These are phyloP conservation scores for Chrysodeixis includens DNA, from an alignment of 2,888 invertebrate species.

Conservation along the genomic window DNA sequence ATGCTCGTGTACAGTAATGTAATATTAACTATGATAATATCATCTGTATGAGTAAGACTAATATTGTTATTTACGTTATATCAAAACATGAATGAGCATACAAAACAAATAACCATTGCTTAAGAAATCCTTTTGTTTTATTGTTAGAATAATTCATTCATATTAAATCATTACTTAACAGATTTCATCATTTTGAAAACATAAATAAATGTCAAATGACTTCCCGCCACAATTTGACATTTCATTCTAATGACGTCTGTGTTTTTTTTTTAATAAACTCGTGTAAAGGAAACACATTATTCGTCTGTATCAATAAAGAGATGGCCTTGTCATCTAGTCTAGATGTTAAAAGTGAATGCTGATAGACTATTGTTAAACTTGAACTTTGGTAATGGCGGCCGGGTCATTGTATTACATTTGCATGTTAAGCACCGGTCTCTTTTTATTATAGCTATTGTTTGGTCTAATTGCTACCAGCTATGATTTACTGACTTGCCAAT, in stretches of 20 bases:
- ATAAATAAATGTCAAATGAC: not conserved
- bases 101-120: not conserved
- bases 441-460: slow-evolving; percentile 63
- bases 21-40: not conserved
- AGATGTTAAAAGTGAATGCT: slow-evolving; percentile 60
- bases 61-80: not conserved
- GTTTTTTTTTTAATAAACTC: not conserved
- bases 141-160: not conserved
- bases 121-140: not conserved
- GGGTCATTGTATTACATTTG: slow-evolving; percentile 68
- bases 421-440: slow-evolving; percentile 61
- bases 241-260: not conserved
- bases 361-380: slow-evolving; percentile 69
- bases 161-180: not conserved
- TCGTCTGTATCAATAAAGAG: slow-evolving; percentile 24
- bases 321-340: slow-evolving; percentile 54
- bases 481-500: slow-evolving; percentile 31
- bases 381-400: slow-evolving; percentile 63
- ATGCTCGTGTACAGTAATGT: not conserved
- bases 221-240: slow-evolving; percentile 23
- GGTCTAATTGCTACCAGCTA: slow-evolving; percentile 38
- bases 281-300: not conserved
- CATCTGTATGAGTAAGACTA: not conserved
- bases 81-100: not conserved
- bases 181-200: not conserved